Conservation (phyloP, 2,113 vertebrate genomes). For the Ramphastos sulfuratus region DNA sequence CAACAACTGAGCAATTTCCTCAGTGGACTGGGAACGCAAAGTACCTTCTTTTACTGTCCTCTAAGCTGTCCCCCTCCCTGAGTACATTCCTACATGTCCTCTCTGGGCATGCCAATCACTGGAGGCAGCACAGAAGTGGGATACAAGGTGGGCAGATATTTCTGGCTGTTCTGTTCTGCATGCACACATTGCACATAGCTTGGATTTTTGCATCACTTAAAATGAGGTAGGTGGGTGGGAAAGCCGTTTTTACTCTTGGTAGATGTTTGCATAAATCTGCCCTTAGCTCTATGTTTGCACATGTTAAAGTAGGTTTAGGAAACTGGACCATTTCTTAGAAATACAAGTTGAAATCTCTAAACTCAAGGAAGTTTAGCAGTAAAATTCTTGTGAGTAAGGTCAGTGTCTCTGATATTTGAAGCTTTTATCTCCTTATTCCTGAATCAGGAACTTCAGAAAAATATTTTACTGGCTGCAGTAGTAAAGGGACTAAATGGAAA, state of each 20-base stretch:
- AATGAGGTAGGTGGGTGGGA: not conserved
- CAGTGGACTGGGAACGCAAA: not conserved
- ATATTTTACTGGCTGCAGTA: not conserved
- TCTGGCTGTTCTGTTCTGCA: not conserved
- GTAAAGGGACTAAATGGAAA: not conserved
- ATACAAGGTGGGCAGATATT: not conserved
- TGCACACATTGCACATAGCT: not conserved
- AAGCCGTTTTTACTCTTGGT: not conserved
- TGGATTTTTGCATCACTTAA: conserved; percentile 17
- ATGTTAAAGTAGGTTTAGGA: not conserved
- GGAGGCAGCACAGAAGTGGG: not conserved
- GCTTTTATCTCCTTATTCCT: not conserved
- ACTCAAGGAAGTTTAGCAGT: not conserved
- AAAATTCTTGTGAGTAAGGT: not conserved
- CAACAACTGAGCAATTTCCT: not conserved
- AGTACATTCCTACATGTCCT: not conserved
- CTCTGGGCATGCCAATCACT: not conserved
- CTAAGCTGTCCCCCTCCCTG: not conserved
- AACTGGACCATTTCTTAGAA: not conserved
- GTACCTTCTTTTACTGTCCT: not conserved
- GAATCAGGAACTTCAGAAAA: not conserved
- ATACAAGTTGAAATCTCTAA: not conserved
- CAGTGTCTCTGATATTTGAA: not conserved
- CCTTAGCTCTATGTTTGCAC: not conserved
- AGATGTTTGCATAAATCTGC: not conserved